These are phyloP conservation scores for Drosophila anomalipes DNA, from an alignment of 2,888 invertebrate genomes.

Conservation along the genomic window DNA sequence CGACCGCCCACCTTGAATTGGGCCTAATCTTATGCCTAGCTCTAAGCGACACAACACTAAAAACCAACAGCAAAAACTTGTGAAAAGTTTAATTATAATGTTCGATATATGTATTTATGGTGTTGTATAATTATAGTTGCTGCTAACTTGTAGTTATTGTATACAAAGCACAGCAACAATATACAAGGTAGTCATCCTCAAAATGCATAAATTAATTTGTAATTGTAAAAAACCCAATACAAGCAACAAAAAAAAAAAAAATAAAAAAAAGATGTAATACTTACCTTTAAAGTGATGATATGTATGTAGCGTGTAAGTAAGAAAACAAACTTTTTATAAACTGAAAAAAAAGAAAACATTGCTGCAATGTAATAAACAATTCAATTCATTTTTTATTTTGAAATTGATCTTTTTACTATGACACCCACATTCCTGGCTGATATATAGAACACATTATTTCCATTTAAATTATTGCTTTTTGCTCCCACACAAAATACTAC, in stretches of 20 bases:
- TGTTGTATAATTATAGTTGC: slow-evolving; percentile 32
- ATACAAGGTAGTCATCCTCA: slow-evolving; percentile 49
- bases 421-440: neutral
- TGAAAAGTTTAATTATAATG: slow-evolving; percentile 4
- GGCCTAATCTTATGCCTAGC: slow-evolving; percentile 51
- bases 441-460: neutral
- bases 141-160: slow-evolving; percentile 25
- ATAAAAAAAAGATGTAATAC: slow-evolving; percentile 48
- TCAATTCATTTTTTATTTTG: slow-evolving; percentile 59
- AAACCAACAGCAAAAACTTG: slow-evolving; percentile 14
- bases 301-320: slow-evolving; percentile 45
- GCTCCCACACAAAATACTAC: slow-evolving; percentile 3
- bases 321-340: slow-evolving; percentile 46
- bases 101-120: slow-evolving; percentile 16
- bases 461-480: slow-evolving; percentile 3
- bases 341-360: slow-evolving; percentile 32
- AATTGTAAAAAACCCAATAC: slow-evolving; percentile 61
- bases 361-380: slow-evolving; percentile 67
- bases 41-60: slow-evolving; percentile 41
- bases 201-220: slow-evolving; percentile 56
- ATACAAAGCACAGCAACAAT: slow-evolving; percentile 38
- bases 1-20: slow-evolving; percentile 51
- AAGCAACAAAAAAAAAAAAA: slow-evolving; percentile 49
- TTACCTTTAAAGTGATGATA: slow-evolving; percentile 49
- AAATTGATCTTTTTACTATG: slow-evolving; percentile 39